These are phyloP conservation scores for Emmelina monodactyla DNA, from an alignment of 2,888 invertebrate genomes.

Conservation along the genomic window DNA sequence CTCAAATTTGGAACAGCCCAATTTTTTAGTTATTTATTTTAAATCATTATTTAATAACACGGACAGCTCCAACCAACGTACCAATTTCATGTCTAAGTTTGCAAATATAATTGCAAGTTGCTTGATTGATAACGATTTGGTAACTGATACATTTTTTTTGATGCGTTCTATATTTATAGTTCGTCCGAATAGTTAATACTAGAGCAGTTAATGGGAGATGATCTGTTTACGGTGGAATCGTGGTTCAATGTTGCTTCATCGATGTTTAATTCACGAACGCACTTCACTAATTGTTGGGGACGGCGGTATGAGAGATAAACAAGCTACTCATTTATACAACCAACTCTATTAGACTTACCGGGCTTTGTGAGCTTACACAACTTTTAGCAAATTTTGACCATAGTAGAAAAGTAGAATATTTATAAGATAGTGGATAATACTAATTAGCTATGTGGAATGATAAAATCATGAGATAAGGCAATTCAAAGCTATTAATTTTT, in stretches of 20 bases:
- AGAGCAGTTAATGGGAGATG: constrained; percentile 40
- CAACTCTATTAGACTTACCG: too few species aligned
- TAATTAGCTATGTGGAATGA: too few species aligned
- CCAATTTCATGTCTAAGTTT: constrained; percentile 44
- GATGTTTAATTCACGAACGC: constrained; percentile 36
- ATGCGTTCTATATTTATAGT: constrained; percentile 49
- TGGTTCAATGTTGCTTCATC: constrained; percentile 44
- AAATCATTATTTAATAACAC: not conserved
- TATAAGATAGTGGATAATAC: too few species aligned
- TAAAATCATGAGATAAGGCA: too few species aligned
- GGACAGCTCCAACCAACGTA: constrained; percentile 19
- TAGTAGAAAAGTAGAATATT: too few species aligned
- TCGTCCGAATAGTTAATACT: constrained; percentile 26
- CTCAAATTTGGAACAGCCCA: too few species aligned
- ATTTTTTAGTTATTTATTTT: not conserved
- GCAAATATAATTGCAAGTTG: constrained; percentile 20
- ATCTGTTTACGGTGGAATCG: constrained; percentile 25
- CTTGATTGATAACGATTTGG: constrained; percentile 22
- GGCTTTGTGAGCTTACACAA: too few species aligned
- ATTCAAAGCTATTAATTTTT: too few species aligned
- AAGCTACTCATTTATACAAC: too few species aligned
- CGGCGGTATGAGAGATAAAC: constrained; percentile 26
- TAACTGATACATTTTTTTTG: constrained; percentile 40
- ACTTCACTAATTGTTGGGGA: constrained; percentile 42
- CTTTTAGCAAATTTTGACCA: too few species aligned